These are phyloP conservation scores for Protaetia brevitarsis DNA, from an alignment of 1,140 invertebrate species.

Conservation along the genomic window DNA sequence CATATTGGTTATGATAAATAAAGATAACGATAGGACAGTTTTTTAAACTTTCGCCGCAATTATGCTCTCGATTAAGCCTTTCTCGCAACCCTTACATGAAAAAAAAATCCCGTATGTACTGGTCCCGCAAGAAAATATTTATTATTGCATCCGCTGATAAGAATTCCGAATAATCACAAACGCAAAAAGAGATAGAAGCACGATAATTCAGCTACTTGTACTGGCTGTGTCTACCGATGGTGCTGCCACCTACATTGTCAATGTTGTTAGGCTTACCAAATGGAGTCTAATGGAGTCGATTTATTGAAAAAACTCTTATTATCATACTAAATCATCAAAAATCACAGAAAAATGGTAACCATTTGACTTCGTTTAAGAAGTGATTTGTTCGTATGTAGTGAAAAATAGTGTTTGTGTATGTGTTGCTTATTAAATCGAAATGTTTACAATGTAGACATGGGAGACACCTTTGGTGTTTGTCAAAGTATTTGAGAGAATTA, in stretches of 20 bases:
- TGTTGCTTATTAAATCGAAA: conserved; percentile 42
- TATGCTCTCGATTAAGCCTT: background rate
- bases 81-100: background rate
- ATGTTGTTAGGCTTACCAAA: conserved; percentile 61
- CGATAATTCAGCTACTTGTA: conserved; percentile 21
- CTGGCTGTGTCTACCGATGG: conserved; percentile 35
- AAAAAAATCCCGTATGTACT: background rate
- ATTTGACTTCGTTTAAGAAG: conserved; percentile 49
- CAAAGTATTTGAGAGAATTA: conserved; percentile 43
- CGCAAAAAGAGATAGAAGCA: conserved; percentile 22
- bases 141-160: conserved; percentile 19
- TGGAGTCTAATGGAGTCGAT: conserved; percentile 52
- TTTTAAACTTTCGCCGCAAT: conserved; percentile 25
- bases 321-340: conserved; percentile 44
- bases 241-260: conserved; percentile 67
- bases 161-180: conserved; percentile 3
- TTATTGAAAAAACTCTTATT: conserved; percentile 47
- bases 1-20: conserved; percentile 53
- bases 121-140: background rate
- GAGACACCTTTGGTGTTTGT: conserved; percentile 50
- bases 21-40: conserved; percentile 27
- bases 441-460: conserved; percentile 51
- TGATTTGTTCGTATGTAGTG: conserved; percentile 44
- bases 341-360: conserved; percentile 47
- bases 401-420: conserved; percentile 43